Conservation (phyloP, 2,797 vertebrate species). For the Pseudomugil tenellus region DNA sequence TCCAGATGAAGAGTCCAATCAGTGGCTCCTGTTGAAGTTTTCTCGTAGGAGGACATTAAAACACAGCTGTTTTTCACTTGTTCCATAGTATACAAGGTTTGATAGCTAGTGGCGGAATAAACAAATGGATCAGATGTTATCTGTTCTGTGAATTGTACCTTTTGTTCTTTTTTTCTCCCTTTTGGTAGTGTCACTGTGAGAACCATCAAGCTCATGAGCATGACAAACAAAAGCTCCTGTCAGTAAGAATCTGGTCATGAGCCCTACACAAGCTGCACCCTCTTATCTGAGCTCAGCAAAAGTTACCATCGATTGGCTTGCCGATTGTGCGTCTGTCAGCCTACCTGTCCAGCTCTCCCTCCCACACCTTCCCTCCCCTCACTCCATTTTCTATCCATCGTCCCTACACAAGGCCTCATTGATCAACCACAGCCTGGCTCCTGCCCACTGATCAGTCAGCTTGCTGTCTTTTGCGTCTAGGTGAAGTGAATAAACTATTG, state of each 20-base stretch:
- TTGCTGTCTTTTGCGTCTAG: conserved; percentile 74
- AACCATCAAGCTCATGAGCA: conserved; percentile 44
- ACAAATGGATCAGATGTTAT: conserved; percentile 44
- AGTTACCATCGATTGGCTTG: conserved; percentile 66
- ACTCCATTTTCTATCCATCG: conserved; percentile 11
- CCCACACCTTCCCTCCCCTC: conserved; percentile 26
- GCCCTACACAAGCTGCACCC: conserved; percentile 54
- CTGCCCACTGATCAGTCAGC: conserved; percentile 71
- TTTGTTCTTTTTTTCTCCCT: conserved; percentile 9
- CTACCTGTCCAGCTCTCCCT: conserved; percentile 46
- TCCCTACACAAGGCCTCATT: conserved; percentile 67
- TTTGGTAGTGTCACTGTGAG: conserved; percentile 29
- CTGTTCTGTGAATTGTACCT: conserved; percentile 21
- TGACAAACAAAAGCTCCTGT: conserved; percentile 66
- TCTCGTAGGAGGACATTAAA: conserved; percentile 23
- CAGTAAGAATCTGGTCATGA: conserved; percentile 55
- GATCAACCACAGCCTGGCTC: conserved; percentile 64
- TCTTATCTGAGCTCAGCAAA: conserved; percentile 80
- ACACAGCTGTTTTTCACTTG: conserved; percentile 17
- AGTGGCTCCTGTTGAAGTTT: conserved; percentile 32
- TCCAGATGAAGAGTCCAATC: conserved; percentile 56
- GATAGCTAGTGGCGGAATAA: conserved; percentile 13
- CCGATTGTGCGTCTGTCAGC: conserved; percentile 75
- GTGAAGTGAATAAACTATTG: conserved; percentile 78
- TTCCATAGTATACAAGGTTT: conserved; percentile 21